Base-by-base conservation (phyloP, 2,797 vertebrate genomes). In the Pangasius mekongensis region DNA sequence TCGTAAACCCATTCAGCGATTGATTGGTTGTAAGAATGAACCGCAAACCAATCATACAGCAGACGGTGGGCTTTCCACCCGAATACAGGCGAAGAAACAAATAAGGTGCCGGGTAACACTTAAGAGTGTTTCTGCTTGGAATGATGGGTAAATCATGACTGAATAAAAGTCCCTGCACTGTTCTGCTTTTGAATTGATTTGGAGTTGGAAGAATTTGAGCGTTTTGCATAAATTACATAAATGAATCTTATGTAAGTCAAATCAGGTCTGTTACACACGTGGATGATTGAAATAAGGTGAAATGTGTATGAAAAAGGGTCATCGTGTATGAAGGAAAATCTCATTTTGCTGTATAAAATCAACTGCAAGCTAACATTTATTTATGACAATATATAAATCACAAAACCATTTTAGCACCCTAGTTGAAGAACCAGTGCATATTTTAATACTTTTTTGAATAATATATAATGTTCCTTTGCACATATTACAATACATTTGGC, bases 51-150 rank as follows among this genome's bases (percentile, higher is more conserved):
- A 86, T 78, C n/a, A 36, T 9, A 36, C 9, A 30, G 10, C 8
- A 78, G 43, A 52, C 0, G 20, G n/a, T 7, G 1, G 22, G 84
- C 3, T 60, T 76, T 27, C 14, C 5, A 69, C 52, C 84, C 24
- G 18, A 66, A 66, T 66, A 78, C 43, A 36, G 85, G 85, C 20
- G 74, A 36, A 8, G 10, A 78, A 78, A 78, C 49, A 78, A 78
- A 78, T 36, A 66, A 33, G 0, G 33, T 2, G n/a, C 62, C 82
- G 82, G 39, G 24, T 83, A 3, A n/a, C 0, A 30, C 1, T 6
- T 1, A 1, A n/a, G 11, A 27, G 9, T 7, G 33, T 30, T 43
- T 73, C 30, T 33, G 30, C 24, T 18, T 2, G 60, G 52, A 76
- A 86, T 43, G 10, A 60, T 76, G 54, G 54, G 66, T 56, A 56